Evolutionary conservation across 2,888 invertebrate species (phyloP).

Genomic region (Rapana venosa): DNA sequence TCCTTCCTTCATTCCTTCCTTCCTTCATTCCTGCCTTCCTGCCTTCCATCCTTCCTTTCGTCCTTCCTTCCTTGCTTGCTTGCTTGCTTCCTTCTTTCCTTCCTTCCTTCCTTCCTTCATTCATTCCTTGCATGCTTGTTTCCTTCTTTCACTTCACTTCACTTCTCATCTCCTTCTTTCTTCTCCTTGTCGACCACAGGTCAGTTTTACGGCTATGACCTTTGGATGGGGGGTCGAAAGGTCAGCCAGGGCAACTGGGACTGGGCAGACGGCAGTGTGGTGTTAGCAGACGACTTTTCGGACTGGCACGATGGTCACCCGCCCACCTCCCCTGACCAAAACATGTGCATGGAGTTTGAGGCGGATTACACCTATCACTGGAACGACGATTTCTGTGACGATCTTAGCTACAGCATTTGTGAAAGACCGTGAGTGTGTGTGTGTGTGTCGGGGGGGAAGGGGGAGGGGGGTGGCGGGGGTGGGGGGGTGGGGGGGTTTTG

Average conservation of each 20-base stretch:
- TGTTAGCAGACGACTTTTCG: slow-evolving; percentile 28
- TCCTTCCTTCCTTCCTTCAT: too few relatives aligned
- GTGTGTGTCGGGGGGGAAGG: not conserved
- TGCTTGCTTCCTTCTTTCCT: too few relatives aligned
- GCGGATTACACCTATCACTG: slow-evolving; percentile 37
- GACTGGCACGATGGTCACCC: slow-evolving; percentile 45
- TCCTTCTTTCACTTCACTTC: too few relatives aligned
- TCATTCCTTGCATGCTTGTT: too few relatives aligned
- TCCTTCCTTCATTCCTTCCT: too few relatives aligned
- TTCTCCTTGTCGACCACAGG: slow-evolving; percentile 21
- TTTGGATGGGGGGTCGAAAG: slow-evolving; percentile 50
- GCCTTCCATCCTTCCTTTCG: too few relatives aligned
- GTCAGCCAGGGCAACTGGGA: slow-evolving; percentile 47
- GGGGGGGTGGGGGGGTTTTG: not conserved
- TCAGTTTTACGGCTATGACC: slow-evolving; percentile 40
- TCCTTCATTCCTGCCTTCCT: too few relatives aligned
- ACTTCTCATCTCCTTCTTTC: too few relatives aligned
- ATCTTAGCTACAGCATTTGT: slow-evolving; percentile 50
- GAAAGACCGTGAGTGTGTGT: slow-evolving; percentile 48
- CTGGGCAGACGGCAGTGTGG: slow-evolving; percentile 41
- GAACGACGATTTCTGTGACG: slow-evolving; percentile 52
- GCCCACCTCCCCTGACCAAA: slow-evolving; percentile 15
- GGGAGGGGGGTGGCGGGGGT: not conserved
- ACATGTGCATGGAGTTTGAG: slow-evolving; percentile 46
- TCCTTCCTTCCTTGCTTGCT: too few relatives aligned